Conservation (phyloP, 1,140 invertebrate genomes). For the Popillia japonica region DNA sequence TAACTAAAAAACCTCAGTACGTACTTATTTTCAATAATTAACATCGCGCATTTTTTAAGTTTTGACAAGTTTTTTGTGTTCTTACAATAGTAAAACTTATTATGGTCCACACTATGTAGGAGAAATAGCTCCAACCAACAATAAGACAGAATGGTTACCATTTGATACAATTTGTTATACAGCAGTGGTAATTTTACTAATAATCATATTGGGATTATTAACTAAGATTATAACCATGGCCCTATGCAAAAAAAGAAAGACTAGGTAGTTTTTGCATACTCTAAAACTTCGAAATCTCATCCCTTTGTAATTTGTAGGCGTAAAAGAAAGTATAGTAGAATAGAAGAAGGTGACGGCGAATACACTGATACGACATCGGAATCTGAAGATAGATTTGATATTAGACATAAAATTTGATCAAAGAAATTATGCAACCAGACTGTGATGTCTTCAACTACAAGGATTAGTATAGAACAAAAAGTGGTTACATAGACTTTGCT, state of each 20-base stretch:
- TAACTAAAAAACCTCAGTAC: constrained; percentile 40
- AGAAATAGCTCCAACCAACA: background rate
- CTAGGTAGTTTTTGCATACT: background rate
- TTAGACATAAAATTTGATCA: constrained; percentile 44
- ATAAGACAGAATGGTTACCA: constrained; percentile 45
- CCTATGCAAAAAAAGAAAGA: background rate
- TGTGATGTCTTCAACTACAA: no score
- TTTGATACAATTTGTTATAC: constrained; percentile 52
- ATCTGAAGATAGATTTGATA: constrained; percentile 52
- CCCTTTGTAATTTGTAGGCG: background rate
- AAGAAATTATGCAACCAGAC: no score
- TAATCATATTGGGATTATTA: constrained; percentile 47
- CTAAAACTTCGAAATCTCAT: background rate
- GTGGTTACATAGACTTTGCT: no score
- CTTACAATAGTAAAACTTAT: background rate
- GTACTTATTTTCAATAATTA: background rate
- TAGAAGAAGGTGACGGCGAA: constrained; percentile 4
- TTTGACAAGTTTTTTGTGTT: constrained; percentile 4
- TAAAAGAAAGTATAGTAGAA: background rate
- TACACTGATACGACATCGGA: constrained; percentile 41
- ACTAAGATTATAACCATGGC: constrained; percentile 31
- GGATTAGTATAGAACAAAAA: no score
- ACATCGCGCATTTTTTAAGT: background rate
- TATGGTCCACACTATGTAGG: constrained; percentile 26
- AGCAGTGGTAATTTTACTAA: constrained; percentile 42